These are phyloP conservation scores for Eupithecia vulgata DNA, from an alignment of 2,888 invertebrate genomes.

Conservation along the genomic window DNA sequence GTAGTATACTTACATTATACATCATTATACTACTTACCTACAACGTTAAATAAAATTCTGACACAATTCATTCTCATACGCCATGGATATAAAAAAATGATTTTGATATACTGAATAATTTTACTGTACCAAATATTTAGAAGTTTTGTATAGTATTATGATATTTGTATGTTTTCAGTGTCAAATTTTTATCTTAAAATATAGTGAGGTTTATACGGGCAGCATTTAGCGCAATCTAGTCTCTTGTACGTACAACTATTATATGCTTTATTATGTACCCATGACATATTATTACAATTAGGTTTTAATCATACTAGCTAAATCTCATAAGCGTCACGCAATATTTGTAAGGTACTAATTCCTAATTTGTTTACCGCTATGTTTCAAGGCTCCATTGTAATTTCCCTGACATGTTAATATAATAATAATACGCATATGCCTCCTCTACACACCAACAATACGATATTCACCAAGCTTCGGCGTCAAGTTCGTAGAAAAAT, in stretches of 20 bases:
- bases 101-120: background rate
- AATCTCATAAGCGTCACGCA: conserved; percentile 24
- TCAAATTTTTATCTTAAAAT: background rate
- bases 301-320: background rate
- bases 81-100: background rate
- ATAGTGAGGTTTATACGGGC: background rate
- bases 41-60: background rate
- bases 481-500: background rate
- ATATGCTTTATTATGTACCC: background rate
- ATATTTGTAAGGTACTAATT: background rate
- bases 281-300: background rate
- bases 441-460: background rate
- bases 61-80: background rate
- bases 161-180: background rate
- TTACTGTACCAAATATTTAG: background rate
- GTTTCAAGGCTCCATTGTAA: background rate
- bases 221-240: background rate
- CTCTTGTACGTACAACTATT: background rate
- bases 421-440: background rate
- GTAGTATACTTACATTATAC: conserved; percentile 16
- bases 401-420: background rate
- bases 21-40: background rate
- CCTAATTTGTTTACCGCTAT: background rate
- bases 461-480: background rate
- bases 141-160: background rate